These are phyloP conservation scores for Acleris sparsana DNA, from an alignment of 2,888 invertebrate species.

Conservation along the genomic window DNA sequence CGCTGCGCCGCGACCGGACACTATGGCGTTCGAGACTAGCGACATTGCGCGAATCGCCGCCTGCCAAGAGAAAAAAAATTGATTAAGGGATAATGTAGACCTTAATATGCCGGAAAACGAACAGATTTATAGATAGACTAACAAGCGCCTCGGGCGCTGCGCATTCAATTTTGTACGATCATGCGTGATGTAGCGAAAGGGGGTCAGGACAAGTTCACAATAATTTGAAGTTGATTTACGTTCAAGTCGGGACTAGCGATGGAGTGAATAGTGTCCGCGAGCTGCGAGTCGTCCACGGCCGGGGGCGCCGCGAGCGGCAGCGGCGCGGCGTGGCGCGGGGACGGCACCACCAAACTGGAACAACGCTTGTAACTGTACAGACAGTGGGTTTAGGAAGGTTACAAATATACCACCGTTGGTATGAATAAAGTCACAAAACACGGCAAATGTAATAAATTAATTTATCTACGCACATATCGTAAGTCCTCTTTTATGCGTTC, in stretches of 20 bases:
- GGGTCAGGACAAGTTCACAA: too few relatives aligned
- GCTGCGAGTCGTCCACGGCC: constrained; percentile 68
- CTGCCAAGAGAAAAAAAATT: constrained; percentile 43
- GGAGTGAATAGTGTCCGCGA: constrained; percentile 76
- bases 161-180: too few relatives aligned
- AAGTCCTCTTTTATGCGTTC: too few relatives aligned
- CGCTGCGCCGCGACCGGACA: constrained; percentile 75
- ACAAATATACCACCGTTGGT: not conserved
- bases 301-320: constrained; percentile 37
- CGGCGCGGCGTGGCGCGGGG: constrained; percentile 38
- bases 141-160: too few relatives aligned
- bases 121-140: too few relatives aligned
- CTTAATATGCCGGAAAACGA: too few relatives aligned
- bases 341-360: constrained; percentile 39
- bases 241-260: constrained; percentile 76
- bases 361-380: not conserved
- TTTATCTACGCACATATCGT: too few relatives aligned
- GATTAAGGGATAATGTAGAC: too few relatives aligned
- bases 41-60: constrained; percentile 85
- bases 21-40: constrained; percentile 87
- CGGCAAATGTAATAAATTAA: too few relatives aligned
- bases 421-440: not conserved
- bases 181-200: too few relatives aligned
- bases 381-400: not conserved
- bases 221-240: constrained; percentile 50